phyloP scores from a whole-genome alignment of 2,113 vertebrate species.

The mouse (Mus musculus) region DNA sequence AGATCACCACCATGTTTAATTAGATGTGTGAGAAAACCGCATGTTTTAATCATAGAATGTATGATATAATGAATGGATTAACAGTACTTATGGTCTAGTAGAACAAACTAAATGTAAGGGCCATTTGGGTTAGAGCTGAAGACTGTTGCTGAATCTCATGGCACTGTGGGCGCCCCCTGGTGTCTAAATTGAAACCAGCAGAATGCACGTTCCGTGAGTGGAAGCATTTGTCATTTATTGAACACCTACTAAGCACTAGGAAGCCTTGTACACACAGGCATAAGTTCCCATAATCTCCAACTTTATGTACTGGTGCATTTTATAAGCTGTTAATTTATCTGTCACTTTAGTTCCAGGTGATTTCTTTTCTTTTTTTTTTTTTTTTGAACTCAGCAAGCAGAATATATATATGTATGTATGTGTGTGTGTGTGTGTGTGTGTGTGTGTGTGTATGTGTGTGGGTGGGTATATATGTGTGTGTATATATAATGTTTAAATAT shows the following conservation, averaged over 20 bases:
- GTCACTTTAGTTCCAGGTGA: neutral
- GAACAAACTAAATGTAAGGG: neutral
- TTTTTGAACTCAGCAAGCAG: too few relatives aligned
- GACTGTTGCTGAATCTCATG: neutral
- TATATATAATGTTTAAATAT: too few relatives aligned
- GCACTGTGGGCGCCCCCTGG: constrained; percentile 43
- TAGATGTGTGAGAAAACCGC: neutral
- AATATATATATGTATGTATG: too few relatives aligned
- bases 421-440: too few relatives aligned
- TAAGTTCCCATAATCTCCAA: neutral
- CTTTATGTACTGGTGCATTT: neutral
- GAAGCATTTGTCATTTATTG: constrained; percentile 39
- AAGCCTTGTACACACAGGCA: neutral
- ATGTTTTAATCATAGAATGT: neutral
- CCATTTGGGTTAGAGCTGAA: neutral
- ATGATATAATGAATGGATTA: neutral
- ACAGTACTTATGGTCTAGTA: neutral
- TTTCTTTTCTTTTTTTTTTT: neutral
- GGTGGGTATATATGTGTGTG: too few relatives aligned
- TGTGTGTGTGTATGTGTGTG: too few relatives aligned
- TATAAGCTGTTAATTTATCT: neutral
- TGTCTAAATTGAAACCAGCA: neutral
- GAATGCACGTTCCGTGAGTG: accelerated
- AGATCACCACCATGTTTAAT: neutral
- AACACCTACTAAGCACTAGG: constrained; percentile 51